Evolutionary conservation across 2,797 vertebrate genomes (phyloP).

Genomic region (Sphenopsis melanotis): DNA sequence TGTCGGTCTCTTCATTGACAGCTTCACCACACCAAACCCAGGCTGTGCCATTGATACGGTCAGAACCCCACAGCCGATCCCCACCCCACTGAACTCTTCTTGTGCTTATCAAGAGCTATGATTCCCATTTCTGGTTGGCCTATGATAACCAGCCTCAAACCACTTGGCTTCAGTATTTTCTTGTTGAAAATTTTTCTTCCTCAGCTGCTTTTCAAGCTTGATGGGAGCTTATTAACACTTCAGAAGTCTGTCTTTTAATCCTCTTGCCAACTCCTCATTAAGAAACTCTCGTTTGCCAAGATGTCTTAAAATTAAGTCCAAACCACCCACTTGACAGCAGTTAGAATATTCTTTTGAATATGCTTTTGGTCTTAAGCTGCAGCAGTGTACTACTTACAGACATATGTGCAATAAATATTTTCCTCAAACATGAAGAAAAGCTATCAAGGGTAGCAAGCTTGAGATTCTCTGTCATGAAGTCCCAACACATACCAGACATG

Average conservation of each 20-base stretch:
- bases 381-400: not conserved
- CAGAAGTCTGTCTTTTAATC: slow-evolving; percentile 30
- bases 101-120: not conserved
- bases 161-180: not conserved
- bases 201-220: not conserved
- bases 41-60: accelerated
- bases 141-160: not conserved
- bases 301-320: not conserved
- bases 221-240: slow-evolving; percentile 33
- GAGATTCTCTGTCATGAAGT: not conserved
- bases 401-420: not conserved
- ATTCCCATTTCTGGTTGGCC: not conserved
- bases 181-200: not conserved
- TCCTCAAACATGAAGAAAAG: not conserved
- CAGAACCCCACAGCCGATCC: not conserved
- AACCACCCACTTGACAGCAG: not conserved
- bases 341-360: not conserved
- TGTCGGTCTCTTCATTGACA: not conserved
- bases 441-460: not conserved
- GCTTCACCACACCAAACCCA: not conserved
- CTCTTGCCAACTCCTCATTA: slow-evolving; percentile 28
- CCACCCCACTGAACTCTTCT: not conserved
- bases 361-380: not conserved
- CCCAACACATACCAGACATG: not conserved
- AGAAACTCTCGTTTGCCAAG: slow-evolving; percentile 13